Percentiles rank a stretch among this genome's conserved stretches.
Evolutionary conservation across 2,113 vertebrate genomes (phyloP).

Genomic region (Oryzias curvinotus): DNA sequence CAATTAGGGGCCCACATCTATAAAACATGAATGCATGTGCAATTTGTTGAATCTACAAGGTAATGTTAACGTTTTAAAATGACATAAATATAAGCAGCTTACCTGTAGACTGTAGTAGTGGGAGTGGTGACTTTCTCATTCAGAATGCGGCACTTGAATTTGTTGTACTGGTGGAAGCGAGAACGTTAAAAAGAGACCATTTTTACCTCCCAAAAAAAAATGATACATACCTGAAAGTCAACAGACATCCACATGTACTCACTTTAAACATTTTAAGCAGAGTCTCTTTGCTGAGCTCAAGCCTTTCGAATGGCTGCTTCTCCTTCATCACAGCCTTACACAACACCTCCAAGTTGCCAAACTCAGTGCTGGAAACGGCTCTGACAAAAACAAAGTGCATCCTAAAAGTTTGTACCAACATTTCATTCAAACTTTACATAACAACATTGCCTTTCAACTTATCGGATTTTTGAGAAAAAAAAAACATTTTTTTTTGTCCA

Average conservation of each 20-base stretch:
- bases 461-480: too few species aligned
- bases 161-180: slow-evolving; percentile 85
- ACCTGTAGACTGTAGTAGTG: slow-evolving; percentile 98
- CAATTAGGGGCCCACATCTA: slow-evolving; percentile 95
- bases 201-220: background rate
- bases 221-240: too few species aligned
- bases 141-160: slow-evolving; percentile 97
- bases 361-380: slow-evolving; percentile 92
- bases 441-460: too few species aligned
- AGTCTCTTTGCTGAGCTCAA: slow-evolving; percentile 94
- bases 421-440: too few species aligned
- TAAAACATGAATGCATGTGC: background rate
- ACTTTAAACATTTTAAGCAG: slow-evolving; percentile 98
- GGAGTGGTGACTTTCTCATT: slow-evolving; percentile 96
- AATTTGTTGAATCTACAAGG: too few species aligned
- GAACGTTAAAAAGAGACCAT: background rate
- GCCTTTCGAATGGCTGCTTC: slow-evolving; percentile 93
- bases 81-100: background rate
- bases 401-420: too few species aligned
- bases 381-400: slow-evolving; percentile 62
- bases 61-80: too few species aligned
- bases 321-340: slow-evolving; percentile 96
- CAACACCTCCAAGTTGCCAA: slow-evolving; percentile 86
- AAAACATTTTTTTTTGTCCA: too few species aligned
- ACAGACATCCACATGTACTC: background rate